Evolutionary conservation across 2,797 vertebrate genomes (phyloP).

Genomic region (Halcyon chelicuti): DNA sequence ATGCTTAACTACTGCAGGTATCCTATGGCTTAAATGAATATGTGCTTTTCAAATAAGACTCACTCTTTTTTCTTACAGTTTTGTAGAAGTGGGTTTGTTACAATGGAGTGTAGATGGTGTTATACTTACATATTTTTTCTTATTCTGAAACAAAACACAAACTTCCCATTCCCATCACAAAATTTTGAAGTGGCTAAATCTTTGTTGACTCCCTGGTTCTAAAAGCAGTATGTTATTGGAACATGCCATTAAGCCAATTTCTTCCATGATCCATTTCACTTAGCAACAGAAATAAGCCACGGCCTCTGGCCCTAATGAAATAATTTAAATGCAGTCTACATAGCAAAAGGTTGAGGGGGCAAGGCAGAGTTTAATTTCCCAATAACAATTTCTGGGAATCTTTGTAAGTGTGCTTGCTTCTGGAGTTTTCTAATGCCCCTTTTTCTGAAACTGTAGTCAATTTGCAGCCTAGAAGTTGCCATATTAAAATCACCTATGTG

Average conservation of each 20-base stretch:
- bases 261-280: slow-evolving; percentile 36
- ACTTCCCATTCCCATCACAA: neutral
- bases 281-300: slow-evolving; percentile 6
- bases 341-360: slow-evolving; percentile 25
- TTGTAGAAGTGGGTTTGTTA: neutral
- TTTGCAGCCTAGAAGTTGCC: neutral
- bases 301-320: slow-evolving; percentile 34
- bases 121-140: neutral
- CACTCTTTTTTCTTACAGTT: neutral
- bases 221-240: neutral
- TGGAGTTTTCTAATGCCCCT: neutral
- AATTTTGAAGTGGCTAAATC: neutral
- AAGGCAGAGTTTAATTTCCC: slow-evolving; percentile 49
- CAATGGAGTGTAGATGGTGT: neutral
- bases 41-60: neutral
- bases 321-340: slow-evolving; percentile 33
- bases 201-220: neutral
- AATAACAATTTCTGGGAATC: neutral
- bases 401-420: slow-evolving; percentile 29
- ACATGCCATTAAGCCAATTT: slow-evolving; percentile 5
- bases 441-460: neutral
- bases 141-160: neutral
- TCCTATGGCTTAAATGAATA: neutral
- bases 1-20: neutral
- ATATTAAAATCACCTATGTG: neutral